A percentile compares a stretch with the other conserved stretches of the same genome.
Conservation (phyloP, 1,140 invertebrate genomes). For the Rhizoglyphus robini region DNA sequence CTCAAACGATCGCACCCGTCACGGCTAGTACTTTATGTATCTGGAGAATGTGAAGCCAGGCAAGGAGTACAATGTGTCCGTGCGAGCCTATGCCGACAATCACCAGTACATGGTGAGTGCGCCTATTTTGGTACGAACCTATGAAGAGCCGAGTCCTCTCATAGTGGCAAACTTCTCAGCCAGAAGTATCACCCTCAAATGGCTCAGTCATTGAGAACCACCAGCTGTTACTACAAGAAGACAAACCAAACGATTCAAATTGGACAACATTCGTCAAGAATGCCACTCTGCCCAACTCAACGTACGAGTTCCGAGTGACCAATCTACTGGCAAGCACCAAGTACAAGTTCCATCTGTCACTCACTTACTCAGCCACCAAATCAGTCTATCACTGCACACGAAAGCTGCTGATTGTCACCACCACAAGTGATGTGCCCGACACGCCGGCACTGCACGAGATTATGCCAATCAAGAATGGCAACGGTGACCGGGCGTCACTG, state of each 20-base stretch:
- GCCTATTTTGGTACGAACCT: not conserved
- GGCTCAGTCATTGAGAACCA: not conserved
- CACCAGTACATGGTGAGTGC: not conserved
- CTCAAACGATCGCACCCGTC: not conserved
- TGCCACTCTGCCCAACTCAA: conserved; percentile 22
- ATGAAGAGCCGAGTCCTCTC: not conserved
- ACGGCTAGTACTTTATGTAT: conserved; percentile 3
- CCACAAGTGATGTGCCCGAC: conserved; percentile 44
- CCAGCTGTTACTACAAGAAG: not conserved
- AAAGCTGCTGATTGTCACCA: conserved; percentile 54
- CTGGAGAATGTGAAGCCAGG: not conserved
- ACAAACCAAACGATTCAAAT: not conserved
- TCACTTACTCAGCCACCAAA: conserved; percentile 46
- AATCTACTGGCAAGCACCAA: conserved; percentile 51
- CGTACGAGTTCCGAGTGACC: conserved; percentile 25
- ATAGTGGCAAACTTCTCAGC: not conserved
- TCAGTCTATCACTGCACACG: conserved; percentile 53
- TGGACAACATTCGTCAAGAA: not conserved
- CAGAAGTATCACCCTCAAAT: not conserved
- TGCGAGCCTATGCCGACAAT: conserved; percentile 44
- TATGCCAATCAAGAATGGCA: not conserved
- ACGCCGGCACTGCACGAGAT: conserved; percentile 48
- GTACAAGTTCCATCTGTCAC: conserved; percentile 55
- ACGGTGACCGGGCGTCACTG: conserved; percentile 41
- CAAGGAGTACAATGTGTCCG: conserved; percentile 26